Evolutionary conservation across 2,113 vertebrate genomes (phyloP).

Genomic region (Climacteris rufus): DNA sequence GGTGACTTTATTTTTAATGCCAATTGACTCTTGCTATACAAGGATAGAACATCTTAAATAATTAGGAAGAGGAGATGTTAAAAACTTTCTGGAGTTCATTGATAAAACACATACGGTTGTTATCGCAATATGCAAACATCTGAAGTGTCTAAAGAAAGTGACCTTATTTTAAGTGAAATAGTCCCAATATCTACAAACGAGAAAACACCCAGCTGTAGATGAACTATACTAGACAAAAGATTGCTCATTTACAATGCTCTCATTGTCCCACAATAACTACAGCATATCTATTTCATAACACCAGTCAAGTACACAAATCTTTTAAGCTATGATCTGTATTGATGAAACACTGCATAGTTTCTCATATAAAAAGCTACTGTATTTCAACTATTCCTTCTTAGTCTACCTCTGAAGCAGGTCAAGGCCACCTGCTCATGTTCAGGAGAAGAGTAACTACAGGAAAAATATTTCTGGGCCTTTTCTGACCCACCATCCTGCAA

Average conservation of each 20-base stretch:
- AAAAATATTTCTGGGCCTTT: not conserved
- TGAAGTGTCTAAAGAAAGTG: not conserved
- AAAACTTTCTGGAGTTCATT: not conserved
- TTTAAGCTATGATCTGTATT: not conserved
- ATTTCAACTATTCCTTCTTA: not conserved
- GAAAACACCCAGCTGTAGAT: not conserved
- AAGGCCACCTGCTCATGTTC: not conserved
- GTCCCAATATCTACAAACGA: not conserved
- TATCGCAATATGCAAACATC: not conserved
- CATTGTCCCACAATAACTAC: not conserved
- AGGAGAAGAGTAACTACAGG: not conserved
- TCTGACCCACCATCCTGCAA: not conserved
- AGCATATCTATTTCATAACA: not conserved
- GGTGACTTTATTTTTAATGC: conserved; percentile 34
- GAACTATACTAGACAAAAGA: not conserved
- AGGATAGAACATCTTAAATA: not conserved
- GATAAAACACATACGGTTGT: not conserved
- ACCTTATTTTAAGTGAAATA: not conserved
- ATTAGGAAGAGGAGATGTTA: not conserved
- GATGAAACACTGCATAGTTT: not conserved
- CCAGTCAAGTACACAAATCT: not conserved
- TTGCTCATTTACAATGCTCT: not conserved
- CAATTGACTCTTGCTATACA: not conserved
- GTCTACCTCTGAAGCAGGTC: not conserved
- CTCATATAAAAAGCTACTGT: not conserved